Conservation (phyloP, 2,113 vertebrate genomes). For the Cynocephalus volans region DNA sequence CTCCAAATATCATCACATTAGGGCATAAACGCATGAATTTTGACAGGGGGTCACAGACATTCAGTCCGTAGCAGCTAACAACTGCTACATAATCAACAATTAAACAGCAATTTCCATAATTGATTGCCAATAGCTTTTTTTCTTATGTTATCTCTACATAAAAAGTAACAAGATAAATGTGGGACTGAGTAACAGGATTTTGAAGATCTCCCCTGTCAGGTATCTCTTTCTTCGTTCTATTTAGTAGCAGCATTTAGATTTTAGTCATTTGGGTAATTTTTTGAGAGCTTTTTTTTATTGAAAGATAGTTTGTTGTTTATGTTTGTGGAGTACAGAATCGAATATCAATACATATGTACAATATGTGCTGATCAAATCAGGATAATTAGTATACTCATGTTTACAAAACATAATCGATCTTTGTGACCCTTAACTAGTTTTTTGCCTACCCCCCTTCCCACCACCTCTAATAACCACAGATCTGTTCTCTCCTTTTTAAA, state of each 20-base stretch:
- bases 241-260: not conserved
- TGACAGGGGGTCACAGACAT: not conserved
- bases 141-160: conserved; percentile 9
- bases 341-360: too few species aligned
- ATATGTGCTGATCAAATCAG: too few species aligned
- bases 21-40: not conserved
- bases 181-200: not conserved
- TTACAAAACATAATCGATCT: too few species aligned
- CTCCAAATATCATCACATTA: not conserved
- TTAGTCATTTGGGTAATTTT: conserved; percentile 26
- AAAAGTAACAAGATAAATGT: conserved; percentile 44
- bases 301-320: too few species aligned
- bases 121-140: not conserved
- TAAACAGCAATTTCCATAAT: conserved; percentile 2
- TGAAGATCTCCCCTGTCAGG: not conserved
- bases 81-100: not conserved
- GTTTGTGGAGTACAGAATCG: too few species aligned
- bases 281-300: too few species aligned
- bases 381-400: too few species aligned
- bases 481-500: too few species aligned
- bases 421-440: too few species aligned
- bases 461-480: too few species aligned
- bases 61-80: not conserved
- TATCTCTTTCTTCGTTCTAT: conserved; percentile 23
- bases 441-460: too few species aligned